phyloP scores from a whole-genome alignment of 2,113 vertebrate species.

The Myanophis thanlyinensis region DNA sequence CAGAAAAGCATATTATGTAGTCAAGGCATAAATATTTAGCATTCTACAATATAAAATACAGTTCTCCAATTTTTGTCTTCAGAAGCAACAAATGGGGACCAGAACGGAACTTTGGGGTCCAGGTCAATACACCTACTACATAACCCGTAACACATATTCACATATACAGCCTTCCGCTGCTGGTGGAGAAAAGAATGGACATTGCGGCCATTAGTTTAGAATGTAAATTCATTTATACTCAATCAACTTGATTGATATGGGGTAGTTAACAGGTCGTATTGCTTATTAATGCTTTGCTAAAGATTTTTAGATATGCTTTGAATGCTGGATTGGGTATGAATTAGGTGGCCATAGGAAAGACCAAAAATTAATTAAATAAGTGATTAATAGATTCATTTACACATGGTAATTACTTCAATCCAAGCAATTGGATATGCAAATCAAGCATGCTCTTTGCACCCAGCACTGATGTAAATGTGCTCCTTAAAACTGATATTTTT shows the following conservation, averaged over 20 bases:
- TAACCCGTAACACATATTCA: not conserved
- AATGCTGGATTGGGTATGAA: slow-evolving; percentile 14
- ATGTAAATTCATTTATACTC: slow-evolving; percentile 9
- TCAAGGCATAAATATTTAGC: not conserved
- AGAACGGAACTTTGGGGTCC: not conserved
- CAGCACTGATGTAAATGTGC: slow-evolving; percentile 10
- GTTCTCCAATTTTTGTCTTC: not conserved
- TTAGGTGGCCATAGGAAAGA: slow-evolving; percentile 52
- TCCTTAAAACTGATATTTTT: slow-evolving; percentile 7
- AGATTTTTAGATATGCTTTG: slow-evolving; percentile 20
- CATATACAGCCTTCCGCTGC: not conserved
- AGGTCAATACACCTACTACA: not conserved
- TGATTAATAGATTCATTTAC: slow-evolving; percentile 66
- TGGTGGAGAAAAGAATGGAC: not conserved
- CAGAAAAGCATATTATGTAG: not conserved
- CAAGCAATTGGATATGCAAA: slow-evolving; percentile 37
- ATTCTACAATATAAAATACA: not conserved
- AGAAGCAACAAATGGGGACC: not conserved
- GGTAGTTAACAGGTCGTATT: slow-evolving; percentile 17
- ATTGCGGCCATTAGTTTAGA: not conserved
- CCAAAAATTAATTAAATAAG: slow-evolving; percentile 71
- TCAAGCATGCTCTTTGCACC: slow-evolving; percentile 24
- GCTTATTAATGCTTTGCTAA: slow-evolving; percentile 33
- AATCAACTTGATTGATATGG: slow-evolving; percentile 32
- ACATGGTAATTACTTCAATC: slow-evolving; percentile 60